These are phyloP conservation scores for Chaunax sp. DNA, from an alignment of 2,797 vertebrate species.

Conservation along the genomic window DNA sequence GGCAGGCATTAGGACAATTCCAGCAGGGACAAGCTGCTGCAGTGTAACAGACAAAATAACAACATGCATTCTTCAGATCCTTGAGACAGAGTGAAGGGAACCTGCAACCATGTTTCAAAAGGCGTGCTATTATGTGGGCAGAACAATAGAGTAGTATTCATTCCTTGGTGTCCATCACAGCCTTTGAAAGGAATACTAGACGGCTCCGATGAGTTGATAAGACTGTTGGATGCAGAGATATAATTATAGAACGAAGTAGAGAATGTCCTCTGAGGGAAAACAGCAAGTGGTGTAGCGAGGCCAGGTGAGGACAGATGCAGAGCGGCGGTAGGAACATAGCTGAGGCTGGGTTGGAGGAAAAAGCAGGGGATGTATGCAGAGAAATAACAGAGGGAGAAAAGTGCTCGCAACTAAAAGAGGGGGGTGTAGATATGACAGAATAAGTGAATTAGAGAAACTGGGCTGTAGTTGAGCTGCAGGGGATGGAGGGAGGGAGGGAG, in stretches of 20 bases:
- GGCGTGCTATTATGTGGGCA: neutral
- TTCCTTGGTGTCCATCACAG: conserved; percentile 2
- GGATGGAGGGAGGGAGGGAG: conserved; percentile 19
- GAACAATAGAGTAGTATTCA: neutral
- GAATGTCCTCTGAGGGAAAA: conserved; percentile 24
- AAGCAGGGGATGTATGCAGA: conserved; percentile 8
- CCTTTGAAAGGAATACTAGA: conserved; percentile 39
- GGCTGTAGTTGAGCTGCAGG: conserved; percentile 37
- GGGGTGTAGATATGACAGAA: conserved; percentile 53
- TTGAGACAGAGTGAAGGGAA: conserved; percentile 1
- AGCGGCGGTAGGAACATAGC: neutral
- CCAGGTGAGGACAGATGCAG: conserved; percentile 39
- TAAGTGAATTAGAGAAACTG: conserved; percentile 67
- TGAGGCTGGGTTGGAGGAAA: neutral
- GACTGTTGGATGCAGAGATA: conserved; percentile 24
- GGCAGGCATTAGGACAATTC: conserved; percentile 59
- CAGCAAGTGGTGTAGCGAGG: conserved; percentile 34
- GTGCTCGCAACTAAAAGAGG: neutral
- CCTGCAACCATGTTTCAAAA: conserved; percentile 17
- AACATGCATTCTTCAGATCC: conserved; percentile 29
- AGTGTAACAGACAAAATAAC: conserved; percentile 49
- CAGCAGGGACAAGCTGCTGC: conserved; percentile 60
- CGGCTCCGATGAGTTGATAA: conserved; percentile 27
- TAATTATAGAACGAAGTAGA: conserved; percentile 26
- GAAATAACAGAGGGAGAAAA: conserved; percentile 6